Evolutionary conservation across 2,797 vertebrate species (phyloP).

Genomic region (Chaetophractus vellerosus): DNA sequence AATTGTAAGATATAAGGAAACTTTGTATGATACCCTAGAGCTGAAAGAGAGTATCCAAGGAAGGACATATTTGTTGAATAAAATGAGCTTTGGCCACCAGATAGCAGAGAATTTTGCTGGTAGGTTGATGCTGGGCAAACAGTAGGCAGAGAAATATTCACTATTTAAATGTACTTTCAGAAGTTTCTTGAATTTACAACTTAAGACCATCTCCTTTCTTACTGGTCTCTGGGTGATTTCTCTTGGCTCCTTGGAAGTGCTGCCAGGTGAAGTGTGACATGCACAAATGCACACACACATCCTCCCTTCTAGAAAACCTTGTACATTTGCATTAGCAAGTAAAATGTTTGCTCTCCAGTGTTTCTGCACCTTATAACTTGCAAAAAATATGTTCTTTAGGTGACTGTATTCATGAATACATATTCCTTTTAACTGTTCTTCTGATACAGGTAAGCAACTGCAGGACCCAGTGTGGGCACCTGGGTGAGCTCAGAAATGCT

Average conservation of each 20-base stretch:
- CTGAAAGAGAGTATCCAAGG: background rate
- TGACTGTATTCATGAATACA: background rate
- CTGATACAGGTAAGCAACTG: background rate
- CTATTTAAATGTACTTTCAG: constrained; percentile 63
- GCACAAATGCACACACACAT: background rate
- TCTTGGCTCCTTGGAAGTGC: background rate
- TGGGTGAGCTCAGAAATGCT: background rate
- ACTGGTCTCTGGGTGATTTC: background rate
- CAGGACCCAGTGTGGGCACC: rapidly evolving
- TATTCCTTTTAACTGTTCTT: background rate
- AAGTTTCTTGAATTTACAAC: constrained; percentile 68
- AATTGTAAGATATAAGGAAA: background rate
- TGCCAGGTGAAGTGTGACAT: background rate
- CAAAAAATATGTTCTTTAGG: background rate
- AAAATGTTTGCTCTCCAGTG: background rate
- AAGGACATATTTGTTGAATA: background rate
- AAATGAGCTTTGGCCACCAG: background rate
- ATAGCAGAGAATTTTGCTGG: background rate
- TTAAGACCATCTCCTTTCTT: background rate
- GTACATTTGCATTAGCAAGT: background rate
- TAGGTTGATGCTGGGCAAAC: background rate
- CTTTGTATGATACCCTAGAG: background rate
- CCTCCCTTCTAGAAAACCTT: constrained; percentile 21
- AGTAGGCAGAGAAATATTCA: constrained; percentile 15
- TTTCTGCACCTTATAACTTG: constrained; percentile 37